Base-by-base conservation (phyloP, 64 coral and sea anemone species). In the Dendronephthya gigantea region DNA sequence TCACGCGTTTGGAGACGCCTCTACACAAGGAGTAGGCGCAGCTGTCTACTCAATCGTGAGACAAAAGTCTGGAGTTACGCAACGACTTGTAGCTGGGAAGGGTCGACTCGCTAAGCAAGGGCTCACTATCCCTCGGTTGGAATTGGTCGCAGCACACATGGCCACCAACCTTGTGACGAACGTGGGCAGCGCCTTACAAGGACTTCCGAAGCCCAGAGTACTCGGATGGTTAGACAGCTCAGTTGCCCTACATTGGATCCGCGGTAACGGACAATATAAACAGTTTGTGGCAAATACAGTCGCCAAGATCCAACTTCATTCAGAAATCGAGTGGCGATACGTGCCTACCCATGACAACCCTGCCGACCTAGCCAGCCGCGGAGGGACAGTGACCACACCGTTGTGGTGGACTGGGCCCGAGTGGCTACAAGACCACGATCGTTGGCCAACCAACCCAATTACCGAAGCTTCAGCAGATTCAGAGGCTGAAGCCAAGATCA, bases 151-250 rank as follows among this genome's bases (percentile, higher is more conserved):
- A 58, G 83, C 48, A 35, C 83, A 85, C 50, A 85, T 85, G 83
- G 49, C 83, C 50, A 58, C 50, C 83, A 85, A 85, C 62, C 50
- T 85, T 40, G 33, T 58, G 48, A 58, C 32, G 62, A 85, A 85
- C 83, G 83, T 85, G 62, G 15, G 32, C 48, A 58, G 59, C 28
- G 83, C 83, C 17, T 48, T 85, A 33, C 49, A 85, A 35, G 62
- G 62, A 22, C 9, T 85, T 50, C 48, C 83, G 23, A 23, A 35
- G 22, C 27, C 83, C 38, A 58, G 50, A 37, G 39, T 56, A 37
- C 33, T 85, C 62, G 48, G 83, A 56, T 85, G 83, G 83, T 85
- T 85, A 85, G 83, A 85, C 83, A 85, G 83, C 83, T 37, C 48
- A 50, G 83, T 50, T 59, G 51, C 51, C 23, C 51, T 58, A 17